Evolutionary conservation across 2,113 vertebrate species (phyloP).

Genomic region (Scatophagus argus): DNA sequence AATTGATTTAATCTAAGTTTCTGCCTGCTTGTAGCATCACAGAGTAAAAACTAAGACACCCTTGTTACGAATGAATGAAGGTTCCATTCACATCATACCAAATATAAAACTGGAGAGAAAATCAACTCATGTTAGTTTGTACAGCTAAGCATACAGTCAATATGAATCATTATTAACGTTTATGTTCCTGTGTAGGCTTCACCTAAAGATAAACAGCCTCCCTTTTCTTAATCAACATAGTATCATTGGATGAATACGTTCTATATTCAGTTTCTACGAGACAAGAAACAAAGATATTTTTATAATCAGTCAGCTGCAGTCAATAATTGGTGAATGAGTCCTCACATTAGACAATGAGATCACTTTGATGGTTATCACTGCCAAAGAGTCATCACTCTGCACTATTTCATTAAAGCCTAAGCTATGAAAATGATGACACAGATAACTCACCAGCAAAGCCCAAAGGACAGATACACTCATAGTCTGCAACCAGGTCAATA

Average conservation of each 20-base stretch:
- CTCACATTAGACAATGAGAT: constrained; percentile 9
- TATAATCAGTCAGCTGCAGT: constrained; percentile 14
- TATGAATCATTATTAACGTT: neutral
- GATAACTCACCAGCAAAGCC: constrained; percentile 82
- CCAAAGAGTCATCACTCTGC: constrained; percentile 55
- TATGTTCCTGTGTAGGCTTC: neutral
- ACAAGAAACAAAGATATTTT: constrained; percentile 7
- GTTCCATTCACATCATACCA: too few relatives aligned
- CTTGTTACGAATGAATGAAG: neutral
- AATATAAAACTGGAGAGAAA: neutral
- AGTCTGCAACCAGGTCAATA: constrained; percentile 83
- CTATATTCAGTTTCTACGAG: neutral
- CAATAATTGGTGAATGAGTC: constrained; percentile 20
- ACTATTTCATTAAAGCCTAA: constrained; percentile 47
- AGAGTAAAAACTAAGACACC: neutral
- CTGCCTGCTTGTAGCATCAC: neutral
- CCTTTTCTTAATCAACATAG: neutral
- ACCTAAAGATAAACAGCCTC: neutral
- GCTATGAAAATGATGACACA: constrained; percentile 68
- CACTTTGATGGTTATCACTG: constrained; percentile 35
- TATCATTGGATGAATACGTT: neutral
- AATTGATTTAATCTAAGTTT: constrained; percentile 8
- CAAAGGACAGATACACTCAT: constrained; percentile 82
- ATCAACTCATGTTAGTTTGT: neutral
- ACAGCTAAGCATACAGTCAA: neutral